Evolutionary conservation across 2,113 vertebrate genomes (phyloP).

Genomic region (Neodon shergylaensis): DNA sequence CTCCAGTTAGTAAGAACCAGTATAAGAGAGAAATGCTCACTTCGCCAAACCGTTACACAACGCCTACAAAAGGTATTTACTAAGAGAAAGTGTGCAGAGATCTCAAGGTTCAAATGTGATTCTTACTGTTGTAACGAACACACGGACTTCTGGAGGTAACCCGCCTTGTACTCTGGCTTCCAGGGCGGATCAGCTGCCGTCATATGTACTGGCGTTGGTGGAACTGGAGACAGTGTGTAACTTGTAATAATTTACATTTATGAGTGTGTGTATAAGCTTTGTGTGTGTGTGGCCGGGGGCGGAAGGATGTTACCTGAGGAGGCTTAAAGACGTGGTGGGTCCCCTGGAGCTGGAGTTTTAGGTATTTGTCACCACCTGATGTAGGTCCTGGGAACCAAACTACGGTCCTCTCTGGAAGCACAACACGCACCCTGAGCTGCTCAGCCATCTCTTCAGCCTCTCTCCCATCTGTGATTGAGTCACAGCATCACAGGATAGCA

Average conservation of each 20-base stretch:
- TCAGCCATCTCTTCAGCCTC: not conserved
- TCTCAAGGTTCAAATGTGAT: conserved; percentile 23
- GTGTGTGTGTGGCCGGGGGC: not conserved
- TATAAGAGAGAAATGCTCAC: conserved; percentile 82
- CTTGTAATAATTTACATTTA: not conserved
- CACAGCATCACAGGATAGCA: not conserved
- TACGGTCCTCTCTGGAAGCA: not conserved
- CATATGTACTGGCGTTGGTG: conserved; percentile 39
- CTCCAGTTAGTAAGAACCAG: conserved; percentile 84
- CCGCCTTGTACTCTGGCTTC: conserved; percentile 7
- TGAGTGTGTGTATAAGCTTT: not conserved
- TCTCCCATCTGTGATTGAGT: conserved; percentile 19
- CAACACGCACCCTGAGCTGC: not conserved
- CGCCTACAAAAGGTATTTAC: conserved; percentile 81
- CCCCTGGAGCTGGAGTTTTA: not conserved
- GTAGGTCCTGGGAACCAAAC: not conserved
- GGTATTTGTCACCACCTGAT: not conserved
- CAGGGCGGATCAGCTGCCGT: not conserved
- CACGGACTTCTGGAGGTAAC: not conserved
- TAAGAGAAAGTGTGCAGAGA: conserved; percentile 5
- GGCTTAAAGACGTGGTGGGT: not conserved
- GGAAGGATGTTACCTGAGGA: not conserved
- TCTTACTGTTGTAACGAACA: not conserved
- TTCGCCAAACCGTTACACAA: conserved; percentile 79
- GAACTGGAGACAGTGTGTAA: conserved; percentile 49